These are phyloP conservation scores for Hydropsyche tenuis DNA, from an alignment of 1,140 invertebrate genomes.

Conservation along the genomic window DNA sequence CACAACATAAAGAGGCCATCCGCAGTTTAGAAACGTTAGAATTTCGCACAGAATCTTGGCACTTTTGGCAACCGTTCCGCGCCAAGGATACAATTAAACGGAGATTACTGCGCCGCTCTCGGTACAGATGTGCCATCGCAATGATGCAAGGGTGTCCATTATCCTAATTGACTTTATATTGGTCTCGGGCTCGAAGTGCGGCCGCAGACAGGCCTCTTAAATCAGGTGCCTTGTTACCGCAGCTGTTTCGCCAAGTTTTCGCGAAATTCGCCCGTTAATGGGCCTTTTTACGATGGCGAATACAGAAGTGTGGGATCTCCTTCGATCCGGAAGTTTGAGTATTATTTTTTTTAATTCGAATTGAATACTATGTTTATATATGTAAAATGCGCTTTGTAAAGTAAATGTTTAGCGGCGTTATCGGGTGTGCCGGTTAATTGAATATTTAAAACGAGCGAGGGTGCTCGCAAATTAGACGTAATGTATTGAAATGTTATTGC, in stretches of 20 bases:
- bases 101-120: conserved; percentile 32
- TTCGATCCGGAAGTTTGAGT: too few relatives aligned
- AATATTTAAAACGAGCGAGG: too few relatives aligned
- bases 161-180: conserved; percentile 50
- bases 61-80: background rate
- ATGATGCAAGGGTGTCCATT: conserved; percentile 42
- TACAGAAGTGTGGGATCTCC: too few relatives aligned
- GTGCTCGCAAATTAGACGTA: too few relatives aligned
- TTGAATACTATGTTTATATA: too few relatives aligned
- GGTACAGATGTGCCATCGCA: conserved; percentile 25
- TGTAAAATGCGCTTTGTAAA: too few relatives aligned
- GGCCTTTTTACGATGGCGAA: conserved; percentile 24
- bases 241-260: conserved; percentile 32
- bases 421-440: too few relatives aligned
- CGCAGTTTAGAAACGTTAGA: too few relatives aligned
- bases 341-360: too few relatives aligned
- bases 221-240: conserved; percentile 34
- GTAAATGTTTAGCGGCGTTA: too few relatives aligned
- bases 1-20: too few relatives aligned
- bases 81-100: conserved; percentile 40
- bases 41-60: too few relatives aligned
- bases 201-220: conserved; percentile 27
- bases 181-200: conserved; percentile 22
- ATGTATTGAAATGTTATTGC: conserved; percentile 11
- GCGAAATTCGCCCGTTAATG: conserved; percentile 23